Conservation (phyloP, 2,113 vertebrate species). For the Caretta caretta region DNA sequence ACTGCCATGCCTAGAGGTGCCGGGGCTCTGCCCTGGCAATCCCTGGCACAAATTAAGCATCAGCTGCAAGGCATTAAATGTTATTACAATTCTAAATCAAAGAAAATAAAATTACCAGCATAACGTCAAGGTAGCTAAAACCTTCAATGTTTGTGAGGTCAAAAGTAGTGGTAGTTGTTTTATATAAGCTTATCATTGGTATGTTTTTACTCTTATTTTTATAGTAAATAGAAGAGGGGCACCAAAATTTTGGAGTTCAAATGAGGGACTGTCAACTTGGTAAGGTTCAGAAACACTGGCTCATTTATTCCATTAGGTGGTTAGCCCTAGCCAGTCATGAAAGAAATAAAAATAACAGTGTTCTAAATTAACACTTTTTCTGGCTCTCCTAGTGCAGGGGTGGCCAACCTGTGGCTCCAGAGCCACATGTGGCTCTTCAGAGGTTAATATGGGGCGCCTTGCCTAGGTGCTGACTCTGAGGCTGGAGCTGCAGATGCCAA, state of each 20-base stretch:
- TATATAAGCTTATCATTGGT: neutral
- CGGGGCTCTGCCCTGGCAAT: no score
- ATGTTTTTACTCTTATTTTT: neutral
- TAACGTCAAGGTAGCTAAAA: neutral
- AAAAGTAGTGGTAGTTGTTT: neutral
- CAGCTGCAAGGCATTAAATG: neutral
- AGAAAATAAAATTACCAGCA: neutral
- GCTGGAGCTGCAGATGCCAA: no score
- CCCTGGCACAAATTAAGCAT: no score
- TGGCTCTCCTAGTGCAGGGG: neutral
- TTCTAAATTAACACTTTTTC: neutral
- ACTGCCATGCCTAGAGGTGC: no score
- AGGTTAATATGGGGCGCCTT: no score
- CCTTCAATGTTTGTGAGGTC: neutral
- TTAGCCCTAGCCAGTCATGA: neutral
- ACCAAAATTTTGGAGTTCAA: neutral
- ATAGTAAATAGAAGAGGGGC: neutral
- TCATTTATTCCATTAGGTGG: neutral
- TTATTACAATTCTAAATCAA: neutral
- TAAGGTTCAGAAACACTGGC: neutral
- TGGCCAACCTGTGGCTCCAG: no score
- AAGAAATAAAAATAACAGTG: neutral
- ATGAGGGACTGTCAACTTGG: neutral
- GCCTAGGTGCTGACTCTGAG: no score
- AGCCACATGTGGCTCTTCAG: no score